Conservation (phyloP, 2,888 invertebrate genomes). For the Gastrophysa polygoni region DNA sequence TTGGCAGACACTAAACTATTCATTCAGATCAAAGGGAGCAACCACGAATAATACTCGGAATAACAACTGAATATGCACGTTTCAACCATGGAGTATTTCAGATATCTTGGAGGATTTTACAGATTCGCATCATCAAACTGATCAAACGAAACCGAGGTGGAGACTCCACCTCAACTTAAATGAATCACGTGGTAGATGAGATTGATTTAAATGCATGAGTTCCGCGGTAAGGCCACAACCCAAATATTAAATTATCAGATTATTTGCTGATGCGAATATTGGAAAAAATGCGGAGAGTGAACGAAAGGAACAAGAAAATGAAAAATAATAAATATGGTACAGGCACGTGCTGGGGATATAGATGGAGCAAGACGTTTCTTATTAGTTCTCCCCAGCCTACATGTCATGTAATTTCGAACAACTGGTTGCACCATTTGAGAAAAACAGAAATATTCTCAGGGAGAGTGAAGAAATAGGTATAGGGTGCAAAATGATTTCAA, state of each 20-base stretch:
- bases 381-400: background rate
- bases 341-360: background rate
- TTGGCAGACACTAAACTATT: no score
- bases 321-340: slow-evolving; percentile 38
- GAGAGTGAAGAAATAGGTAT: no score
- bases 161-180: background rate
- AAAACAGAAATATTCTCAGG: no score
- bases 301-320: slow-evolving; percentile 33
- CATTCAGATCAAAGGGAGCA: no score
- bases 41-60: no score
- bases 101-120: no score
- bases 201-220: slow-evolving; percentile 26
- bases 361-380: background rate
- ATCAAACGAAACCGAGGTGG: no score
- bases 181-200: slow-evolving; percentile 14
- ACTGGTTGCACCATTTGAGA: background rate
- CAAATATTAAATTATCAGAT: slow-evolving; percentile 37
- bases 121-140: no score
- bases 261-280: slow-evolving; percentile 34
- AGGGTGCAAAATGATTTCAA: no score
- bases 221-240: slow-evolving; percentile 14
- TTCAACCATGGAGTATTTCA: no score
- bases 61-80: no score
- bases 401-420: background rate
- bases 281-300: slow-evolving; percentile 26